A percentile compares a stretch with the other conserved stretches of the same genome.
Evolutionary conservation across 1,140 invertebrate genomes (phyloP).

Genomic region (Caenorhabditis briggsae): DNA sequence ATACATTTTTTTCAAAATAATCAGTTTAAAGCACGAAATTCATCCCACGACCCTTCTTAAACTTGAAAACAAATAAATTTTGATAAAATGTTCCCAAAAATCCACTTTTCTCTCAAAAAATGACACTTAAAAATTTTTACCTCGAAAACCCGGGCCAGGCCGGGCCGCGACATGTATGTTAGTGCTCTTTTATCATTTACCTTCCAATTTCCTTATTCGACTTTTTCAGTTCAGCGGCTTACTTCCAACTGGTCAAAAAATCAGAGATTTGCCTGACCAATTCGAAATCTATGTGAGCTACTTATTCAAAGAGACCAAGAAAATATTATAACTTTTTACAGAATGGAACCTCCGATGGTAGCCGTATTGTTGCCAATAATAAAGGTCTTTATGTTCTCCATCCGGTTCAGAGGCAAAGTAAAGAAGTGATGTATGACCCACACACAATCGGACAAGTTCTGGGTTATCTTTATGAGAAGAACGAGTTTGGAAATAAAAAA

Average conservation of each 20-base stretch:
- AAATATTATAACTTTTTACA: neutral
- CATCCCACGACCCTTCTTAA: no score
- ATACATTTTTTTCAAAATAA: no score
- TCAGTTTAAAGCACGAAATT: no score
- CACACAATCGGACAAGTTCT: slow-evolving; percentile 23
- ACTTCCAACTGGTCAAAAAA: neutral
- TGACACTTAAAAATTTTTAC: no score
- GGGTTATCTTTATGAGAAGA: slow-evolving; percentile 18
- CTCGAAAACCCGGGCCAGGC: no score
- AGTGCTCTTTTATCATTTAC: no score
- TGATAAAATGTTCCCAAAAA: no score
- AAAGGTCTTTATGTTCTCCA: slow-evolving; percentile 10
- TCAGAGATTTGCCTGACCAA: neutral
- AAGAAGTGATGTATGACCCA: neutral
- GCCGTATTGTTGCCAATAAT: neutral
- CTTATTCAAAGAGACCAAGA: no score
- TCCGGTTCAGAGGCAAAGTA: neutral
- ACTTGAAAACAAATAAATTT: no score
- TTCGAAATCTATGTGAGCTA: neutral
- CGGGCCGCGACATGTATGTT: no score
- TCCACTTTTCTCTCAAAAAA: no score
- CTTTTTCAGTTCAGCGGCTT: neutral
- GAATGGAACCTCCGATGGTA: neutral
- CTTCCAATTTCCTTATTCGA: neutral
- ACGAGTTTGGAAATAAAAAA: neutral